A percentile compares a stretch with the other conserved stretches of the same genome.
Conservation (phyloP, 2,797 vertebrate species). For the Sciurus carolinensis region DNA sequence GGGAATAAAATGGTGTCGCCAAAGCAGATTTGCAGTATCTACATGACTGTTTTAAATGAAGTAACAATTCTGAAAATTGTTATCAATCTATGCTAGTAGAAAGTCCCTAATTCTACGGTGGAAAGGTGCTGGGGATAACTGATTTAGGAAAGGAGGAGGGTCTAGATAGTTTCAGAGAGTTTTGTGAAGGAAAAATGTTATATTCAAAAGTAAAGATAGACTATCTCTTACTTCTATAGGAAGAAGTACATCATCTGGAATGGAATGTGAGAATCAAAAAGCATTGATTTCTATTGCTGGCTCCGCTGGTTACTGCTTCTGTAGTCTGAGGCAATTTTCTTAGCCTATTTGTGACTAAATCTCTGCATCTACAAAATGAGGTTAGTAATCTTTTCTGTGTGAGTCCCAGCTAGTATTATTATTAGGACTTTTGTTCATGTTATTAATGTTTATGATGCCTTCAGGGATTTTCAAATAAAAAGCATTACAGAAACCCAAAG, state of each 20-base stretch:
- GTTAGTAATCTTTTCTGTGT: constrained; percentile 80
- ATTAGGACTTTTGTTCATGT: constrained; percentile 78
- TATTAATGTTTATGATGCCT: constrained; percentile 79
- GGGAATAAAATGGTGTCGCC: not conserved
- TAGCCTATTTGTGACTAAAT: constrained; percentile 81
- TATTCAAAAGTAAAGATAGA: constrained; percentile 61
- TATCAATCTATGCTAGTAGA: not conserved
- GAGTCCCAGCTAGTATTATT: constrained; percentile 72
- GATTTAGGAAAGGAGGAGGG: not conserved
- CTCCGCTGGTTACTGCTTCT: constrained; percentile 74
- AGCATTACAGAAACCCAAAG: constrained; percentile 44
- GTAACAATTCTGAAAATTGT: constrained; percentile 15
- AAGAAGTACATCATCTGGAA: constrained; percentile 68
- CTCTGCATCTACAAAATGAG: constrained; percentile 78
- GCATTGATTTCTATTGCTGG: constrained; percentile 80
- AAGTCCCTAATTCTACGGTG: not conserved
- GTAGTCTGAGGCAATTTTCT: constrained; percentile 81
- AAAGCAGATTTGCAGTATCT: not conserved
- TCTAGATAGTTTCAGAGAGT: constrained; percentile 51
- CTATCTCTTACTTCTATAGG: constrained; percentile 59
- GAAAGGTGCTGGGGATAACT: not conserved
- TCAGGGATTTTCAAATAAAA: constrained; percentile 78
- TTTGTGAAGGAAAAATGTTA: constrained; percentile 47
- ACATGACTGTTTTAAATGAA: not conserved
- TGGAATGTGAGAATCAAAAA: constrained; percentile 74